Percentiles rank a stretch among this genome's conserved stretches.
phyloP scores from a whole-genome alignment of 2,888 invertebrate species.

The Nebria salina region DNA sequence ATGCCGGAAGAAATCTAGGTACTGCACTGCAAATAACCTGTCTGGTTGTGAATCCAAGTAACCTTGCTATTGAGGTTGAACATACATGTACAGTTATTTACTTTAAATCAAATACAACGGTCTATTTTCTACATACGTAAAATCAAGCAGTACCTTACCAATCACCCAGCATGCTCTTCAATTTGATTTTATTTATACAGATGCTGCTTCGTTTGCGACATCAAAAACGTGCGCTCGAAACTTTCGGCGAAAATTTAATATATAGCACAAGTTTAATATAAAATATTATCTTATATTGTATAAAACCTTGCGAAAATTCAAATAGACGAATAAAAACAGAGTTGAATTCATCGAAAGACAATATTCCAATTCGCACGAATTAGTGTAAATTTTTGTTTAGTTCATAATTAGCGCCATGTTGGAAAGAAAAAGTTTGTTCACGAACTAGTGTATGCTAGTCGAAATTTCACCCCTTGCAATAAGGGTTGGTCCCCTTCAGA shows the following conservation, averaged over 20 bases:
- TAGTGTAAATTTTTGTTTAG: neutral
- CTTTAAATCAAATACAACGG: neutral
- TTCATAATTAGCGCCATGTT: neutral
- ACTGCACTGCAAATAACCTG: neutral
- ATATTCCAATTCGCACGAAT: neutral
- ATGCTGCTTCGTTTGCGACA: no score
- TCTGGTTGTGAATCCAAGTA: neutral
- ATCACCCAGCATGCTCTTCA: no score
- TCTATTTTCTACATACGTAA: neutral
- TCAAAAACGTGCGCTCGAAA: no score
- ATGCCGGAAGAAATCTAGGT: neutral
- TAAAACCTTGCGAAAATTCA: no score
- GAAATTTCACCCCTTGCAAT: neutral
- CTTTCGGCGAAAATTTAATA: no score
- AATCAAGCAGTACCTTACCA: no score
- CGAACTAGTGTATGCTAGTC: neutral
- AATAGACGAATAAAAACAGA: no score
- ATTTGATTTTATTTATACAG: no score
- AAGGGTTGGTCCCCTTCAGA: neutral
- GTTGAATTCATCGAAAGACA: no score
- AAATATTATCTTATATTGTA: no score
- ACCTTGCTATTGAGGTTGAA: neutral
- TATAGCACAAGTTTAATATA: no score
- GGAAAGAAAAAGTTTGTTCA: neutral
- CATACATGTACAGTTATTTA: neutral